Base-by-base conservation (phyloP, 1,140 invertebrate genomes). In the Caligus rogercresseyi region DNA sequence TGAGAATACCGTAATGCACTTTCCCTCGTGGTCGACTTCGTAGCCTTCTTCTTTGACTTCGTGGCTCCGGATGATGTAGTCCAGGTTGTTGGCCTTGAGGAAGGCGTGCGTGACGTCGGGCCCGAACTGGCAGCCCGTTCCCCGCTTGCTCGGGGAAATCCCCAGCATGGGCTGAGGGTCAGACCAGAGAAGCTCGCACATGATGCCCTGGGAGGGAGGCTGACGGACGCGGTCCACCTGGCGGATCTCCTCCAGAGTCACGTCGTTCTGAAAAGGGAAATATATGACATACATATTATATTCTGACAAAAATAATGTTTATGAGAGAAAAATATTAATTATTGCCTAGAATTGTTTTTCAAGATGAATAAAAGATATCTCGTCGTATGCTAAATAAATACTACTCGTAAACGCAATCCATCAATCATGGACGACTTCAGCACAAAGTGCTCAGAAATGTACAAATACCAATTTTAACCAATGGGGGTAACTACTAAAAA, bases 141-240 rank as follows among this genome's bases (percentile, higher is more conserved):
- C 96, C 64, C 96, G 81, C 75, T 97, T 98, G 66, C 91, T 96
- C 0, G 89, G 86, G 0, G 88, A 81, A 31, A 89, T 76, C 0
- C 95, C 96, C 54, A 71, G 69, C 72, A 84, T 82, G 7, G 84
- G 82, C 72, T 97, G 93, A 0, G 96, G 96, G 78, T 99, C 96
- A 0, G 91, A 96, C 95, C 95, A 98, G 7, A 98, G 76, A 56
- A 98, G 74, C 72, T 98, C 94, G 72, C 92, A 98, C 94, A 98
- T 98, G 43, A 89, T 65, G 78, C 89, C 92, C 70, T 91, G 87
- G 69, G 97, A 92, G 1, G 94, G 93, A n/a, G 94, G 94, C 72
- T 98, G 93, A 65, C 86, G 79, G 72, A 94, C 92, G 70, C 94
- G 81, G 63, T 95, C 85, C 56, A 90, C 85, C 66, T 82, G 80